phyloP scores from a whole-genome alignment of 2,113 vertebrate genomes.

The Callaeas wilsoni region DNA sequence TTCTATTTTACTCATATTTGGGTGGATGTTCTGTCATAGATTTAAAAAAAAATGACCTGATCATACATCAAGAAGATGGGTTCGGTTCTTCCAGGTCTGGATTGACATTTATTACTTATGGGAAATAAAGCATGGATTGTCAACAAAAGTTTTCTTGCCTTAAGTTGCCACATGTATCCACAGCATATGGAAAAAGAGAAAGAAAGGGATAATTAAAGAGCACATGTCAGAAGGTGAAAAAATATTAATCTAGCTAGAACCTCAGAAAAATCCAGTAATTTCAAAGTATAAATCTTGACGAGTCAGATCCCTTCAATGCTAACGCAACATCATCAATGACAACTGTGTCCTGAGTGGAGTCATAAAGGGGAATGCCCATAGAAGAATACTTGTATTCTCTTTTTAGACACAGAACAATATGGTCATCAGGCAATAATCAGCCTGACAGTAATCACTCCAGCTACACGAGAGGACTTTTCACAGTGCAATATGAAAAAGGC shows the following conservation, averaged over 20 bases:
- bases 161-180: neutral
- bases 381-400: neutral
- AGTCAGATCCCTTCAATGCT: neutral
- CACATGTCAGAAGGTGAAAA: neutral
- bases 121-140: neutral
- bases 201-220: neutral
- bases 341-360: neutral
- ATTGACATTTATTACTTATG: neutral
- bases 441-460: neutral
- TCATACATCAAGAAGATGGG: neutral
- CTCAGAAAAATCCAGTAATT: neutral
- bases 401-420: neutral
- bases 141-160: neutral
- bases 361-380: neutral
- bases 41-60: neutral
- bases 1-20: neutral
- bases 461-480: neutral
- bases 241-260: neutral
- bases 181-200: neutral
- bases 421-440: slow-evolving; percentile 37
- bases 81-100: neutral
- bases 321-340: neutral
- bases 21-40: neutral
- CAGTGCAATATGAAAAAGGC: neutral
- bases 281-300: neutral